Evolutionary conservation across 2,797 vertebrate species (phyloP), one percentile per base, ranked within the genome.

Genomic region (Botia almorhae): DNA sequence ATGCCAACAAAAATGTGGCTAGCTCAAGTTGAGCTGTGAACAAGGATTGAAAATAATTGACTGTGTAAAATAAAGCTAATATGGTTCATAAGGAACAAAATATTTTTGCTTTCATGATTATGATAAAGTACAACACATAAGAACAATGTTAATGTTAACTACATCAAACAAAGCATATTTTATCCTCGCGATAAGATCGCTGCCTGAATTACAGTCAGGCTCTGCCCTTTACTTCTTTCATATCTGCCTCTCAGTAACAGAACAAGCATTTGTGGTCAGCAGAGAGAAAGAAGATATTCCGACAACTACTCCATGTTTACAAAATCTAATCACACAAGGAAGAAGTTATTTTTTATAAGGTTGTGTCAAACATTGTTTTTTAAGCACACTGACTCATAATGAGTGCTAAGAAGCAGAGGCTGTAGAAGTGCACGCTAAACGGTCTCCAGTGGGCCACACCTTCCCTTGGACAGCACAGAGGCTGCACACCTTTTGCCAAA

Each of bases 271-370:
- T 81, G 70, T 56, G 46, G 74, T 67, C 73, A 33, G 39, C 21
- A 21, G 36, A 58, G 70, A 67, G 56, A 77, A 80, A 79, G 56
- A 26, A 79, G 39, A 14, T 50, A 64, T 79, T 72, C 76, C 56
- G 17, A 8, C 8, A 69, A 61, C 65, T 36, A 56, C 61, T 11
- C 21, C 29, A 23, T 78, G 58, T 83, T 85, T 83, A 83, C 74
- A 70, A 58, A 46, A 72, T 21, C 58, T 53, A 81, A 85, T 85
- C 80, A 78, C 8, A 26, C 76, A 70, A 75, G 58, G 69, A 81
- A 61, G 29, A 80, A 50, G 65, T 78, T 78, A 77, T 71, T 78
- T 74, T 29, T 74, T 46, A 36, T 33, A 55, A 17, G 26, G 12
- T 1, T 10, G 61, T 53, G 78, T 71, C 70, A 81, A 78, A 64